Percentiles rank a stretch among this genome's conserved stretches.
Conservation (phyloP, 2,888 invertebrate species). For the Cenopis cana region DNA sequence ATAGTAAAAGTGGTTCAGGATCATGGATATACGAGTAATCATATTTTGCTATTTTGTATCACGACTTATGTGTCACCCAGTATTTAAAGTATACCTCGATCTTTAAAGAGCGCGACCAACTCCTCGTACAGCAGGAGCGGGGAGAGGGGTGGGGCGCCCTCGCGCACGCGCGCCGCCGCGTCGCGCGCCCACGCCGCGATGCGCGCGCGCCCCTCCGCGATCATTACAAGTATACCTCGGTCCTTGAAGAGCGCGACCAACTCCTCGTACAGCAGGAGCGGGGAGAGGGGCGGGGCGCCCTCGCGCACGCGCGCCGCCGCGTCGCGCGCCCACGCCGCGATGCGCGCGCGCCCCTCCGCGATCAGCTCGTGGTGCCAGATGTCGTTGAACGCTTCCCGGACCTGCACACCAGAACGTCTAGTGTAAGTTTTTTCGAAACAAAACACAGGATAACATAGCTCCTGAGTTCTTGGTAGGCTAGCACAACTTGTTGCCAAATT, state of each 20-base stretch:
- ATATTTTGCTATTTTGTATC: too few species aligned
- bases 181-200: conserved; percentile 68
- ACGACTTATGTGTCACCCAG: too few species aligned
- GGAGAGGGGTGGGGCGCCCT: conserved; percentile 74
- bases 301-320: conserved; percentile 68
- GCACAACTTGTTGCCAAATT: too few species aligned
- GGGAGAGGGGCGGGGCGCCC: conserved; percentile 74
- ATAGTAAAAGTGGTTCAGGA: too few species aligned
- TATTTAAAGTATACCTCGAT: conserved; percentile 65
- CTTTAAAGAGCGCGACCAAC: conserved; percentile 70
- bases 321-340: conserved; percentile 67
- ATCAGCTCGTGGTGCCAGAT: conserved; percentile 77
- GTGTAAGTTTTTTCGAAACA: too few species aligned
- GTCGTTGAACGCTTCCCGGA: conserved; percentile 65
- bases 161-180: conserved; percentile 65
- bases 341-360: conserved; percentile 65
- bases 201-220: conserved; percentile 66
- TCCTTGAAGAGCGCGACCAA: conserved; percentile 72
- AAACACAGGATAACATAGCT: too few species aligned
- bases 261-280: conserved; percentile 72
- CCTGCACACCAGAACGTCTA: too few species aligned
- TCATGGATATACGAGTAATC: too few species aligned
- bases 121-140: conserved; percentile 74
- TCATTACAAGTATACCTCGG: conserved; percentile 65
- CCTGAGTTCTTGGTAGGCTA: too few species aligned